Evolutionary conservation across 2,888 invertebrate genomes (phyloP).

Genomic region (Epistrophella euchroma): DNA sequence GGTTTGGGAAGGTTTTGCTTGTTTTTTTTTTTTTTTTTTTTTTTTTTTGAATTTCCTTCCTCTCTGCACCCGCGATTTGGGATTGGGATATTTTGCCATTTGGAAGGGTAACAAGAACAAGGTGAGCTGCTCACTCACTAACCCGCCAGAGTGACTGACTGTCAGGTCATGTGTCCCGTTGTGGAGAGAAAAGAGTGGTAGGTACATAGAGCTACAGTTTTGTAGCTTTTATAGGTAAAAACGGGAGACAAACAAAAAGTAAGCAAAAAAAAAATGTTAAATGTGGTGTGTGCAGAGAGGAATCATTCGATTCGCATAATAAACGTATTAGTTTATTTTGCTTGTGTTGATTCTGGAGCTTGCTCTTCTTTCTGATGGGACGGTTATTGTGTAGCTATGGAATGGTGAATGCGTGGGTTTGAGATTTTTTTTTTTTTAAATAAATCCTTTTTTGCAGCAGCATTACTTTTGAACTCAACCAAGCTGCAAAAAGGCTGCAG

Average conservation of each 20-base stretch:
- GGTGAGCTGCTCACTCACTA: constrained; percentile 54
- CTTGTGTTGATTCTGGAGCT: constrained; percentile 50
- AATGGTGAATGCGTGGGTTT: constrained; percentile 34
- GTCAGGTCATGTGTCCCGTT: constrained; percentile 27
- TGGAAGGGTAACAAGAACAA: constrained; percentile 54
- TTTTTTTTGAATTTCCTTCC: constrained; percentile 44
- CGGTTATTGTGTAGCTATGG: constrained; percentile 30
- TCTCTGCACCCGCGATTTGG: constrained; percentile 46
- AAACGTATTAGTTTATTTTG: constrained; percentile 66
- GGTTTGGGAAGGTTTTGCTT: constrained; percentile 32
- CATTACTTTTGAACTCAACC: constrained; percentile 57
- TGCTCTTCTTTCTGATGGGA: constrained; percentile 44
- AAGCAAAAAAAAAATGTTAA: constrained; percentile 39
- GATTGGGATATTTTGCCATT: constrained; percentile 44
- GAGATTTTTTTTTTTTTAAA: constrained; percentile 33
- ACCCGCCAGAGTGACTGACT: constrained; percentile 38
- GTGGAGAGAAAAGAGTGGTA: constrained; percentile 28
- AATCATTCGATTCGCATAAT: constrained; percentile 63
- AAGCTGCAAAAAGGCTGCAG: constrained; percentile 48
- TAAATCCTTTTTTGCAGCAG: constrained; percentile 32
- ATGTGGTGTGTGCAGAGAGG: constrained; percentile 49
- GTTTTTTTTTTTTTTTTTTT: constrained; percentile 9
- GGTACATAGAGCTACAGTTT: constrained; percentile 40
- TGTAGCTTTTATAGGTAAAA: constrained; percentile 51
- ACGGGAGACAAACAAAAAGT: constrained; percentile 44